Base-by-base conservation (phyloP, 2,113 vertebrate genomes). In the Forbesichthys papilliferus region DNA sequence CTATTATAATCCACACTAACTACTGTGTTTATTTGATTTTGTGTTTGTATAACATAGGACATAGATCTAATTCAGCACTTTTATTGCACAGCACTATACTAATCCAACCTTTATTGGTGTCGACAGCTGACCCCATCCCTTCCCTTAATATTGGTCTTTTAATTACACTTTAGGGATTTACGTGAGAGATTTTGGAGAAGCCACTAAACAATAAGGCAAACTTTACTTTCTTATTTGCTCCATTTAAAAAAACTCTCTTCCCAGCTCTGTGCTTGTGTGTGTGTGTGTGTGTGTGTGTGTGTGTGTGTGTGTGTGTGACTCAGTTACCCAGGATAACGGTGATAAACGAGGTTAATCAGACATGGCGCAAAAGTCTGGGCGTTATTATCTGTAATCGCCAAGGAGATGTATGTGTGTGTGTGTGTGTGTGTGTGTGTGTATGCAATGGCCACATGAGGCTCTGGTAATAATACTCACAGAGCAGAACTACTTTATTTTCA, bases 271-370 rank as follows among this genome's bases (percentile, higher is more conserved):
- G 51, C 16, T 2, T 20, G 10, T 46, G 42, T 52, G 49, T 59
- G 48, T 57, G 49, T 69, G 48, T n/a, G 18, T 63, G 2, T 10
- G 42, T 66, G 63, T 59, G 52, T n/a, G 52, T 65, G 56, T 69
- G 62, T 47, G 36, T 66, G 57, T 59, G 9, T 59, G 57, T 33
- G n/a, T 20, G 60, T 62, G 36, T 62, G 60, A 48, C 16, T 48
- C 11, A 12, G 57, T 36, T 11, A 5, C 20, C 16, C 42, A 34
- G 18, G 48, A 46, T 68, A 81, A 86, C 83, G 66, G 64, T 86
- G 89, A 85, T 83, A 72, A 86, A 89, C n/a, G 48, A 84, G 85
- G 75, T 84, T 88, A 86, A 88, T 88, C 78, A 74, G 27, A 68
- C 63, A 64, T 54, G 57, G 65, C 56, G 48, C 73, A 53, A 20